phyloP scores from a whole-genome alignment of 2,888 invertebrate species.

The Pseudococcus longispinus region DNA sequence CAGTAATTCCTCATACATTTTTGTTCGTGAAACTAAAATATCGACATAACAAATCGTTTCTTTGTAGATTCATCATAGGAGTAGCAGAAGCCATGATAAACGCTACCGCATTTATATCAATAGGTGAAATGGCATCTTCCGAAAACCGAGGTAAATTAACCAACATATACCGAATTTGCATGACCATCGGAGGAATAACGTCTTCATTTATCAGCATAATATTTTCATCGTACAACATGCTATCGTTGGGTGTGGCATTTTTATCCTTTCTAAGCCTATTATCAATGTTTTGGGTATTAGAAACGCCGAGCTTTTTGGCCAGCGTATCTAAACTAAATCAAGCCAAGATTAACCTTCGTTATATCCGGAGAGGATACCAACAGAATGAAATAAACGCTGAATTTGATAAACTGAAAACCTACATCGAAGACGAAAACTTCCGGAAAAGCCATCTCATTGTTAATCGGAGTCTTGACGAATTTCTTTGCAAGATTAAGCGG shows the following conservation, averaged over 20 bases:
- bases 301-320: constrained; percentile 31
- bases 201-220: not conserved
- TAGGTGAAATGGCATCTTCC: constrained; percentile 18
- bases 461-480: not conserved
- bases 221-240: not conserved
- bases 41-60: not conserved
- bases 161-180: not conserved
- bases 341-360: not conserved
- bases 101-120: not conserved
- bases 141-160: constrained; percentile 8
- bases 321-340: not conserved
- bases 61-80: not conserved
- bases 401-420: not conserved
- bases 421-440: not conserved
- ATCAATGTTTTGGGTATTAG: not conserved
- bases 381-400: not conserved
- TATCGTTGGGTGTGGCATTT: not conserved
- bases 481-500: not conserved
- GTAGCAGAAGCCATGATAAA: not conserved
- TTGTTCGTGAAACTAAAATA: too few species aligned
- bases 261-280: not conserved
- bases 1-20: too few species aligned
- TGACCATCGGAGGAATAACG: not conserved
- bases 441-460: not conserved
- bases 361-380: not conserved